Evolutionary conservation across 2,113 vertebrate genomes (phyloP), one percentile per base, ranked within the genome.

Genomic region (Anser brachyrhynchus): DNA sequence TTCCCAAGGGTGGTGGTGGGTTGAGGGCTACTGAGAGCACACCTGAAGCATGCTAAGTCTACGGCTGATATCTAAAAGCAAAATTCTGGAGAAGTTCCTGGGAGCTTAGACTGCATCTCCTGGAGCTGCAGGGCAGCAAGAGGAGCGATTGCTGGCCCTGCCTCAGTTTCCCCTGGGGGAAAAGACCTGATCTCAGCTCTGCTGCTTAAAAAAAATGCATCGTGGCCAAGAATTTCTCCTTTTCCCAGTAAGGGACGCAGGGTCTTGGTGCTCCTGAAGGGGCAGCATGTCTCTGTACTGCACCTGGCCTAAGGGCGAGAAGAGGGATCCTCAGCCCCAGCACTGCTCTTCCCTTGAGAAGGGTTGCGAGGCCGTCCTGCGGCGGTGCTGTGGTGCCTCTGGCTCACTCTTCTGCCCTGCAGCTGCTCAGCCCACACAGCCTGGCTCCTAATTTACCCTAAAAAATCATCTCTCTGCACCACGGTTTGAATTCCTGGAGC

Each of bases 341-440:
- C 0, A 6, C 39, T 21, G 35, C 41, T 12, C 61, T 79, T 82
- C 26, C 52, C 13, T 20, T 17, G 21, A 55, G 37, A 37, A 72
- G 4, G 11, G 9, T 2, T 57, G 19, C 29, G 37, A 6, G 3
- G 6, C 17, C 0, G 0, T 9, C 29, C 29, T 29, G 22, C 0
- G 0, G 9, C 4, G 55, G 16, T 28, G 31, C 54, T 37, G 35
- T 41, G 51, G 59, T 54, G 31, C n/a, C 21, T 72, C 58, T 5
- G 1, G 6, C 55, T 83, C 58, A 7, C 37, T 67, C 13, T 21
- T 64, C 49, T 37, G 18, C 31, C 8, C 41, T 25, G 1, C 28
- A 82, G 19, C 57, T 22, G 1, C 16, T 83, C 23, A 25, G 54
- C 57, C 66, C 52, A 2, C 0, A 5, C 5, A 10, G 12, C 79